Conservation (phyloP, 2,888 invertebrate species). For the Bombylius major region DNA sequence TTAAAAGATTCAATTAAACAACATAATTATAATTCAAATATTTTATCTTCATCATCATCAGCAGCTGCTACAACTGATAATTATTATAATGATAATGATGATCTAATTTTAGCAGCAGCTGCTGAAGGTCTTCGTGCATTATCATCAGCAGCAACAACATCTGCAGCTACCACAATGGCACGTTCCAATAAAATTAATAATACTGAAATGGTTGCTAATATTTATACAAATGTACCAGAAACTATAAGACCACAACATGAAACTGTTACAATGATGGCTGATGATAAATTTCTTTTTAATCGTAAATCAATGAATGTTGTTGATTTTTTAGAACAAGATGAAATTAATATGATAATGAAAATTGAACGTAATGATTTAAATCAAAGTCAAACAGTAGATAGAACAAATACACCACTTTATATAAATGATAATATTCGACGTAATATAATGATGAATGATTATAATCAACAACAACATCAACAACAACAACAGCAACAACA, state of each 20-base stretch:
- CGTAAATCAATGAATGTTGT: constrained; percentile 23
- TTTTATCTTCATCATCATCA: constrained; percentile 50
- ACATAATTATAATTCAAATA: constrained; percentile 45
- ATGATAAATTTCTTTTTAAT: constrained; percentile 24
- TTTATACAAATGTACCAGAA: constrained; percentile 51
- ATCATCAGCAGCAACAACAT: not conserved
- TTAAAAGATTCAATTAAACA: constrained; percentile 31
- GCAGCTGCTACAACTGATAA: constrained; percentile 35
- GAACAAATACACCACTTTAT: constrained; percentile 28
- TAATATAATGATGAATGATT: constrained; percentile 5
- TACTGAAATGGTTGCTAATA: constrained; percentile 40
- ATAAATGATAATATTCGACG: constrained; percentile 25
- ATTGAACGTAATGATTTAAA: constrained; percentile 24
- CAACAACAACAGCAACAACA: too few species aligned
- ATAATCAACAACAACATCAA: too few species aligned
- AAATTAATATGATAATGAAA: constrained; percentile 15
- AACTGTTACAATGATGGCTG: constrained; percentile 28
- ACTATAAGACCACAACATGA: constrained; percentile 49
- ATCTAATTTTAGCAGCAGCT: constrained; percentile 32
- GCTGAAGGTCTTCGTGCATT: constrained; percentile 28
- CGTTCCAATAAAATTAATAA: constrained; percentile 27
- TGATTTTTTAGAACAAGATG: constrained; percentile 30
- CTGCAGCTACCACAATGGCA: too few species aligned
- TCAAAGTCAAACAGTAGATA: constrained; percentile 20
- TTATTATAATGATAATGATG: constrained; percentile 11